Conservation (phyloP, 2,797 vertebrate genomes). For the Crypturellus tataupa region DNA sequence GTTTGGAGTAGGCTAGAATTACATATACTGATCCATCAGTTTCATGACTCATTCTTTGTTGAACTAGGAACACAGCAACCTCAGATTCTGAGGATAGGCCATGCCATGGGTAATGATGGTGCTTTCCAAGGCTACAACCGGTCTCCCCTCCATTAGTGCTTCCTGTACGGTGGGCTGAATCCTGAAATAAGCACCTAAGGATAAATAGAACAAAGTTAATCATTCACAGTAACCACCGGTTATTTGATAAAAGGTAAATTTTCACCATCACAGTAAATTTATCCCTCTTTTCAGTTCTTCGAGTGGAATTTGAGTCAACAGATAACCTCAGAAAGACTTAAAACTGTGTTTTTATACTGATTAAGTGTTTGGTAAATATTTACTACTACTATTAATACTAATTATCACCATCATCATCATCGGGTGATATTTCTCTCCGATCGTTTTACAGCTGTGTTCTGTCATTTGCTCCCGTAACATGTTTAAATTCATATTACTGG, state of each 20-base stretch:
- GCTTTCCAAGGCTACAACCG: conserved; percentile 92
- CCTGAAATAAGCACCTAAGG: conserved; percentile 82
- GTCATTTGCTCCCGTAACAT: not conserved
- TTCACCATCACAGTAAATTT: not conserved
- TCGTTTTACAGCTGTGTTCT: not conserved
- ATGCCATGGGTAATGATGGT: conserved; percentile 94
- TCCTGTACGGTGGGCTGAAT: conserved; percentile 86
- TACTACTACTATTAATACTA: not conserved
- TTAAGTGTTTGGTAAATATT: not conserved
- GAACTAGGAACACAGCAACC: conserved; percentile 72
- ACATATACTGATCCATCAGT: not conserved
- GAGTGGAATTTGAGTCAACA: not conserved
- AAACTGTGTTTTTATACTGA: not conserved
- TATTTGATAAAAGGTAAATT: conserved; percentile 7
- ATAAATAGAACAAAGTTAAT: conserved; percentile 3
- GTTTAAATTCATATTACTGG: not conserved
- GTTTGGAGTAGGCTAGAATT: not conserved
- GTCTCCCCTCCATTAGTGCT: conserved; percentile 84
- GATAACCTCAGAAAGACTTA: not conserved
- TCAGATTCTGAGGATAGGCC: conserved; percentile 91
- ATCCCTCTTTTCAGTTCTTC: not conserved
- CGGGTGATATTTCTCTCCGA: not conserved
- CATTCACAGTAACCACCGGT: not conserved
- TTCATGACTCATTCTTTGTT: not conserved
- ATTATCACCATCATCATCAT: not conserved